Base-by-base conservation (phyloP, 2,888 invertebrate species). In the Anticlea derivata region DNA sequence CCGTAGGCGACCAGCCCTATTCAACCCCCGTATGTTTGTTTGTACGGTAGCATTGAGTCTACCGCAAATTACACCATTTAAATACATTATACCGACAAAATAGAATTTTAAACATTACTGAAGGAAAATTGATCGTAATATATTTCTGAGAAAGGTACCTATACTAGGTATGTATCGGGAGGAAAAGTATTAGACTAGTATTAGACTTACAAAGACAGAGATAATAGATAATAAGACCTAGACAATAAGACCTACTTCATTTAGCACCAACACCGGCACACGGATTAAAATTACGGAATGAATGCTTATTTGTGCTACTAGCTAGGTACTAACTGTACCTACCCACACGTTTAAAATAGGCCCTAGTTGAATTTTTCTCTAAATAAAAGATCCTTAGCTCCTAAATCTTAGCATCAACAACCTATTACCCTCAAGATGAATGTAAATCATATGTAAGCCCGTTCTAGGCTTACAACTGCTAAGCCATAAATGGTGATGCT, bases 401-500 rank as follows among this genome's bases (percentile, higher is more conserved):
- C 23, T 27, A 13, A 24, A 10, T 29, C 35, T 34, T 34, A 40
- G 40, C 40, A 12, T 39, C 44, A 44, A 22, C 24, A 31, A 24
- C 44, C 47, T 39, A 56, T 46, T 55, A 55, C 59, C 39, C 24
- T 26, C 41, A 44, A 57, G 50, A 59, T 58, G 55, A 57, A 63
- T 61, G 60, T 58, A 58, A 64, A 64, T 61, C 44, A 47, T 60
- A 61, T 64, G 63, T 60, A 61, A 52, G 47, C 26, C 43, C 48
- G 41, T 34, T 47, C 58, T 54, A 60, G 58, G 62, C 57, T 58
- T 67, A 60, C 59, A 63, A 55, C 58, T 49, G 50, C 55, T 57
- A 49, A 53, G 46, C 83, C 84, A 46, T 83, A 84, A 58, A 88
- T 66, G 87, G 88, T 53, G 63, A 64, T 55, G 68, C 80, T 72